Evolutionary conservation across 2,888 invertebrate species (phyloP).

Genomic region (Serrognathus titanus): DNA sequence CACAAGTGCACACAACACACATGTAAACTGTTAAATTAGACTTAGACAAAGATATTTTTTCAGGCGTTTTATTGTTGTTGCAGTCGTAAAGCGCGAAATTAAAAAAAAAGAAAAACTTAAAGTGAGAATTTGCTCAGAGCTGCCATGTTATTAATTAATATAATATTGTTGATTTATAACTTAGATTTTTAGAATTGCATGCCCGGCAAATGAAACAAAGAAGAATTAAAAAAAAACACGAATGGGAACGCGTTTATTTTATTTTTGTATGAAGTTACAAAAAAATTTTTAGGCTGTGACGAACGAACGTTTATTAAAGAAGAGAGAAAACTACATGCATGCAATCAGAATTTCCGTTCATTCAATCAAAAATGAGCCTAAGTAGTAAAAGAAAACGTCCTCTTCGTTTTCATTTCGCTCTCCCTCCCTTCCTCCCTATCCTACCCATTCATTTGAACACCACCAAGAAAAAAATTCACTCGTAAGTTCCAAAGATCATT

Average conservation of each 20-base stretch:
- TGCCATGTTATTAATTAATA: conserved; percentile 25
- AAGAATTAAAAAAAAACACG: no score
- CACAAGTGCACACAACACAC: background rate
- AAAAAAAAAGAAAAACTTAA: conserved; percentile 16
- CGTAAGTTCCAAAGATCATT: conserved; percentile 21
- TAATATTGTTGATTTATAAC: conserved; percentile 7
- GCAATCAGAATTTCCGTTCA: conserved; percentile 12
- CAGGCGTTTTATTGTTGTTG: conserved; percentile 5
- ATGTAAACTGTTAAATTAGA: background rate
- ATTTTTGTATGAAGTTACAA: no score
- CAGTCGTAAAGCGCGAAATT: conserved; percentile 5
- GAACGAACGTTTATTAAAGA: conserved; percentile 34
- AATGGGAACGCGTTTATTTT: no score
- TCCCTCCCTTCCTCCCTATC: no score
- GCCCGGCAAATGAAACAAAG: background rate
- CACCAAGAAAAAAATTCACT: background rate
- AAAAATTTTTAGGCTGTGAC: conserved; percentile 41
- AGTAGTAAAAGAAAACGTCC: background rate
- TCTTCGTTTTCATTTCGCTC: no score
- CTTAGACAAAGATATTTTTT: conserved; percentile 6
- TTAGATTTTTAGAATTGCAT: background rate
- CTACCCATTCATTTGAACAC: no score
- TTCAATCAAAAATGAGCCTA: conserved; percentile 5
- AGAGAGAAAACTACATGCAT: conserved; percentile 18
- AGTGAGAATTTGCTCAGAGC: conserved; percentile 32